Evolutionary conservation across 1,140 invertebrate genomes (phyloP).

Genomic region (Drosophila bocki): DNA sequence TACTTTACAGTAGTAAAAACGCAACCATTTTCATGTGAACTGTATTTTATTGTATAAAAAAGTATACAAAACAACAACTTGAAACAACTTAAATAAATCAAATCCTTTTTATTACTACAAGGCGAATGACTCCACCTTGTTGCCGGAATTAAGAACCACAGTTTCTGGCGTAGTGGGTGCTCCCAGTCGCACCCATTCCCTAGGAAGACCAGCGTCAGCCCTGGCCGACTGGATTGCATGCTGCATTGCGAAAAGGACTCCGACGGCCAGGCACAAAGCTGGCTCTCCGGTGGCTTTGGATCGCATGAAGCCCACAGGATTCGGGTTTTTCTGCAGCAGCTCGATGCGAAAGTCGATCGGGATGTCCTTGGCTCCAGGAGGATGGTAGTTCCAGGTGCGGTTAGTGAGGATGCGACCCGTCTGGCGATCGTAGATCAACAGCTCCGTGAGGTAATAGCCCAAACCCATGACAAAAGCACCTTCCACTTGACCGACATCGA

Average conservation of each 20-base stretch:
- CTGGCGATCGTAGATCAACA: constrained; percentile 88
- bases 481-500: constrained; percentile 91
- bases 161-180: constrained; percentile 85
- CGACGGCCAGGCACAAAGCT: constrained; percentile 89
- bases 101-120: constrained; percentile 25
- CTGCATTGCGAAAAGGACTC: constrained; percentile 90
- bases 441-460: constrained; percentile 91
- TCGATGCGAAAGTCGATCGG: constrained; percentile 93
- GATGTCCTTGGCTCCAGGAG: constrained; percentile 92
- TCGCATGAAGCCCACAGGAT: constrained; percentile 89
- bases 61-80: too few relatives aligned
- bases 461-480: constrained; percentile 94
- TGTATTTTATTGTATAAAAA: too few relatives aligned
- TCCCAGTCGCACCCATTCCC: constrained; percentile 86
- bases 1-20: too few relatives aligned
- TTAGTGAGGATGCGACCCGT: constrained; percentile 90
- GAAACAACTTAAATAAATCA: too few relatives aligned
- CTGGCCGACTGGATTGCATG: constrained; percentile 89
- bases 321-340: constrained; percentile 89
- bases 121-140: constrained; percentile 42
- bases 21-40: too few relatives aligned
- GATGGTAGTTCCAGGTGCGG: constrained; percentile 93
- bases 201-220: constrained; percentile 86
- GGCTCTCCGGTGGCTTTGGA: constrained; percentile 95
- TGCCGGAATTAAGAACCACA: constrained; percentile 74